Percentiles rank a stretch among this genome's conserved stretches.
Conservation (phyloP, 2,888 invertebrate genomes). For the Exocentrus adspersus region DNA sequence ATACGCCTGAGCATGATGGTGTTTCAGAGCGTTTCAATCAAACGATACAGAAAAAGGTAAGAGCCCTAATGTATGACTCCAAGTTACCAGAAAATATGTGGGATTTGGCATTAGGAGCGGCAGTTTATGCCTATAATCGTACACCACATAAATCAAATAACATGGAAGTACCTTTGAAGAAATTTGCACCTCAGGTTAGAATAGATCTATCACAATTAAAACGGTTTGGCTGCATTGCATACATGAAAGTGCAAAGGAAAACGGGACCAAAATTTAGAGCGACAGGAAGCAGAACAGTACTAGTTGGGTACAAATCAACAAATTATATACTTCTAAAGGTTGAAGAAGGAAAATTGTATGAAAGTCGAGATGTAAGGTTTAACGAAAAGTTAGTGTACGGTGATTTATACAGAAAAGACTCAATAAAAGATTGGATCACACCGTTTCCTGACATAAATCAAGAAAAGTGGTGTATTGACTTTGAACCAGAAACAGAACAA, state of each 20-base stretch:
- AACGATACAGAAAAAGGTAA: slow-evolving; percentile 18
- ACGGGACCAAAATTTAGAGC: slow-evolving; percentile 19
- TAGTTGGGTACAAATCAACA: slow-evolving; percentile 23
- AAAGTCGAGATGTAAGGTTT: slow-evolving; percentile 4
- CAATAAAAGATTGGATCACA: slow-evolving; percentile 21
- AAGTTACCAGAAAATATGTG: slow-evolving; percentile 21
- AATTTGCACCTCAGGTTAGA: slow-evolving; percentile 1
- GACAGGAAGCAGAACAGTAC: slow-evolving; percentile 17
- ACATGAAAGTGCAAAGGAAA: slow-evolving; percentile 19
- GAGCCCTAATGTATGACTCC: slow-evolving; percentile 15
- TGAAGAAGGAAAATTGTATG: slow-evolving; percentile 15
- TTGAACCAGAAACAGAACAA: too few relatives aligned
- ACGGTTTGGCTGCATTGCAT: slow-evolving; percentile 22
- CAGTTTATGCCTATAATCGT: slow-evolving; percentile 24
- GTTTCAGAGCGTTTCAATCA: slow-evolving; percentile 13
- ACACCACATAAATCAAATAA: slow-evolving; percentile 53
- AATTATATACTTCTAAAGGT: slow-evolving; percentile 15
- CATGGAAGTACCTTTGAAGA: slow-evolving; percentile 9
- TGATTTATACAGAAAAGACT: slow-evolving; percentile 10
- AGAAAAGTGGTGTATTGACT: slow-evolving; percentile 19
- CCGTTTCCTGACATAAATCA: slow-evolving; percentile 4
- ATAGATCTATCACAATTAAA: slow-evolving; percentile 16
- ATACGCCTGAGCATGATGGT: slow-evolving; percentile 20
- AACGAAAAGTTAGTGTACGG: slow-evolving; percentile 23
- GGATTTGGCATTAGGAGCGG: slow-evolving; percentile 7